Evolutionary conservation across 2,797 vertebrate genomes (phyloP).

Genomic region (Malurus splendens): DNA sequence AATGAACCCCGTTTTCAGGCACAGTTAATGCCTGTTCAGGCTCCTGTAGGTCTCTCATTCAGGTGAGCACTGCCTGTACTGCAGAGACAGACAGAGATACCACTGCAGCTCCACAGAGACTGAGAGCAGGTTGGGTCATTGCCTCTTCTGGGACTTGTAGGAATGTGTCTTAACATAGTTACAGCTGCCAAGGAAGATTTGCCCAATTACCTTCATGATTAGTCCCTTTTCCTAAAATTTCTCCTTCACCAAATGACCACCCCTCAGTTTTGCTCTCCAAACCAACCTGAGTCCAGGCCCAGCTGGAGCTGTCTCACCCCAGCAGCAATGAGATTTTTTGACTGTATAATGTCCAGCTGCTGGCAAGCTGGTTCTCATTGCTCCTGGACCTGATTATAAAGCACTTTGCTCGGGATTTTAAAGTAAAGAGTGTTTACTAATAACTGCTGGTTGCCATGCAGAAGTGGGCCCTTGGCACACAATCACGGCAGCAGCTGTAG

Average conservation of each 20-base stretch:
- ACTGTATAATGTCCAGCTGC: not conserved
- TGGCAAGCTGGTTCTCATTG: not conserved
- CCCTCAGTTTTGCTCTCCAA: not conserved
- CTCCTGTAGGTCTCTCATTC: not conserved
- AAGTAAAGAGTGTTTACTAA: not conserved
- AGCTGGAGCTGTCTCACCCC: not conserved
- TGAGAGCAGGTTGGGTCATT: not conserved
- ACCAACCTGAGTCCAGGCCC: not conserved
- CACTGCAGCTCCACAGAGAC: not conserved
- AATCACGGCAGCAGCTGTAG: not conserved
- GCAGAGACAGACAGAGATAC: not conserved
- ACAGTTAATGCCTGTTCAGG: not conserved
- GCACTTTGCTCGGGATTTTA: not conserved
- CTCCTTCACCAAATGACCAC: not conserved
- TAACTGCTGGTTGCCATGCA: not conserved
- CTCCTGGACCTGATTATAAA: not conserved
- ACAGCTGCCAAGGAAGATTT: not conserved
- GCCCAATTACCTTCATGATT: not conserved
- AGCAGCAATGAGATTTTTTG: not conserved
- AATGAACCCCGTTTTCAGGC: not conserved
- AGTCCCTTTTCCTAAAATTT: not conserved
- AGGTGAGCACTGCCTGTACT: not conserved
- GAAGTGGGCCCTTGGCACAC: not conserved
- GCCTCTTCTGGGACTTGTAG: not conserved
- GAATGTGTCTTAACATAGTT: not conserved